Evolutionary conservation across 1,140 invertebrate genomes (phyloP).

Genomic region (Pogonognathellus flavescens): DNA sequence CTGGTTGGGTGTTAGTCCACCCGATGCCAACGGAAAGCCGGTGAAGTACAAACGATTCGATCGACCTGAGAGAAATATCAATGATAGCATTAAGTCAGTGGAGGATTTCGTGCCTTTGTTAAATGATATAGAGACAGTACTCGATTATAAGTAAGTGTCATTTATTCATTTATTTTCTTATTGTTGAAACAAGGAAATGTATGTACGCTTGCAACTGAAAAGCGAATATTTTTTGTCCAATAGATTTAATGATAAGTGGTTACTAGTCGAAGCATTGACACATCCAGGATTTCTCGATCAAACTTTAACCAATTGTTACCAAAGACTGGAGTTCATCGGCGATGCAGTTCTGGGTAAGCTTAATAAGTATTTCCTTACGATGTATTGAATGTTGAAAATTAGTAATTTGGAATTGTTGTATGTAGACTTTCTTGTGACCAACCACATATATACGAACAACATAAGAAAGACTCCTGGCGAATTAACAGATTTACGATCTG

Average conservation of each 20-base stretch:
- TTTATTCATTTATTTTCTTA: neutral
- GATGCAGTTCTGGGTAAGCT: slow-evolving; percentile 87
- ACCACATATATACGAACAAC: slow-evolving; percentile 85
- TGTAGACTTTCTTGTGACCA: slow-evolving; percentile 89
- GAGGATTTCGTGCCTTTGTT: neutral
- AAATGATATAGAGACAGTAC: slow-evolving; percentile 33
- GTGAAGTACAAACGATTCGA: neutral
- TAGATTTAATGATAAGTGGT: slow-evolving; percentile 73
- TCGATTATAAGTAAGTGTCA: slow-evolving; percentile 52
- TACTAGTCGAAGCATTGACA: slow-evolving; percentile 86
- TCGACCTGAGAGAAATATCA: neutral
- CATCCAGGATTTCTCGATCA: slow-evolving; percentile 92
- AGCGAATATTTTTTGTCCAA: too few relatives aligned
- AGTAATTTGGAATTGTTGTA: slow-evolving; percentile 25
- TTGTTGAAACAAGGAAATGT: too few relatives aligned
- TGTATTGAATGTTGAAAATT: slow-evolving; percentile 15
- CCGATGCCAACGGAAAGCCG: slow-evolving; percentile 12
- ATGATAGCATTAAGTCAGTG: neutral
- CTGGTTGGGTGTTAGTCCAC: slow-evolving; percentile 53
- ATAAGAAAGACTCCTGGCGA: slow-evolving; percentile 82
- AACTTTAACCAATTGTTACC: slow-evolving; percentile 89
- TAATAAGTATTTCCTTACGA: neutral
- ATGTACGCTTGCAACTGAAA: too few relatives aligned
- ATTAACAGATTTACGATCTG: slow-evolving; percentile 91
- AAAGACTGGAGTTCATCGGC: slow-evolving; percentile 94